Percentiles rank a stretch among this genome's conserved stretches.
Evolutionary conservation across 2,888 invertebrate genomes (phyloP).

Genomic region (Himalopsyche kuldschensis): DNA sequence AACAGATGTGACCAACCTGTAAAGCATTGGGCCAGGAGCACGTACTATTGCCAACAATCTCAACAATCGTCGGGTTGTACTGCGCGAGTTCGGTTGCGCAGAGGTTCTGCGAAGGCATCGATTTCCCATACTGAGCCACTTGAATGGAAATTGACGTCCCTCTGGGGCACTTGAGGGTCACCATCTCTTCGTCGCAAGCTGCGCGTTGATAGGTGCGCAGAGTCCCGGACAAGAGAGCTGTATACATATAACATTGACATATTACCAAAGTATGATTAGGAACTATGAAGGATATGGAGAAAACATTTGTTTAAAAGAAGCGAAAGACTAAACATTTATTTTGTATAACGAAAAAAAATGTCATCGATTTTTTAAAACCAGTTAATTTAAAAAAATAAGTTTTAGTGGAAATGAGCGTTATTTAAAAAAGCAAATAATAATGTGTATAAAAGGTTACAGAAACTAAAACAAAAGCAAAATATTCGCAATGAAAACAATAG

Average conservation of each 20-base stretch:
- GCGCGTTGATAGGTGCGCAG: conserved; percentile 88
- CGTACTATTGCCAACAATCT: conserved; percentile 65
- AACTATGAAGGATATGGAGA: too few relatives aligned
- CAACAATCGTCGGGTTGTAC: conserved; percentile 57
- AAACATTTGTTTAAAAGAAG: too few relatives aligned
- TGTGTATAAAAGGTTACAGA: too few relatives aligned
- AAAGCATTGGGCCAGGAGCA: conserved; percentile 77
- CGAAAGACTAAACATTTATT: too few relatives aligned
- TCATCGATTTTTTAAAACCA: too few relatives aligned
- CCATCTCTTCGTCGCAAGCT: conserved; percentile 88
- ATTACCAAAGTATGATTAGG: neutral
- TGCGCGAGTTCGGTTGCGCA: conserved; percentile 57
- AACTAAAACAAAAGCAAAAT: too few relatives aligned
- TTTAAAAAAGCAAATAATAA: too few relatives aligned
- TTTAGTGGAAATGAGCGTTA: too few relatives aligned
- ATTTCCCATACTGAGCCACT: conserved; percentile 85
- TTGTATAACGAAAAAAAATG: too few relatives aligned
- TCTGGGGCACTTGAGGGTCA: conserved; percentile 84
- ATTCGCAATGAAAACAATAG: neutral
- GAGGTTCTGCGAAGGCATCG: conserved; percentile 55
- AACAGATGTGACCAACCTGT: conserved; percentile 63
- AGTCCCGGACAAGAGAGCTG: conserved; percentile 89
- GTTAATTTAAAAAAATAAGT: too few relatives aligned
- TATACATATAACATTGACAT: conserved; percentile 37
- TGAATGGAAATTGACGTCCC: conserved; percentile 91